phyloP scores from a whole-genome alignment of 2,113 vertebrate genomes.

The Promerops cafer region DNA sequence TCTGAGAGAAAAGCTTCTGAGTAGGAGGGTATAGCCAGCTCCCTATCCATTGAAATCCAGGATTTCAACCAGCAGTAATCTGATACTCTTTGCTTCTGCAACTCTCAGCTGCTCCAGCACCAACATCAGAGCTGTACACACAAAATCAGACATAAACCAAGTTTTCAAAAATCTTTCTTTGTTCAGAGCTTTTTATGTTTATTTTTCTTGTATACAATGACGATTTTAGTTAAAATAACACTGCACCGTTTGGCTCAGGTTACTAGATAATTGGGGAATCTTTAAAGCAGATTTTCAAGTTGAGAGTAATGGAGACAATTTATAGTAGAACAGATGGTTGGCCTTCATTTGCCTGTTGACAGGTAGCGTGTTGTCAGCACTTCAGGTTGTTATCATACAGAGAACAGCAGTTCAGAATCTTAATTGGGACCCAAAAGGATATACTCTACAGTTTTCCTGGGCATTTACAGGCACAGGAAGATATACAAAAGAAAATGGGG shows the following conservation, averaged over 20 bases:
- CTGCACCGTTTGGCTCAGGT: conserved; percentile 60
- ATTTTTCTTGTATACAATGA: conserved; percentile 24
- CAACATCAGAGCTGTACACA: not conserved
- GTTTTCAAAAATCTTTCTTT: conserved; percentile 27
- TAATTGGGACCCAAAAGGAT: conserved; percentile 95
- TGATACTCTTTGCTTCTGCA: not conserved
- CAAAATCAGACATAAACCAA: not conserved
- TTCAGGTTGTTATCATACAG: conserved; percentile 83
- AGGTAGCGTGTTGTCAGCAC: conserved; percentile 90
- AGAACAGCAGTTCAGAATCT: conserved; percentile 88
- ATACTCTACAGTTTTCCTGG: conserved; percentile 60
- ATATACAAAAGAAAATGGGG: conserved; percentile 23
- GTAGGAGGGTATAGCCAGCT: not conserved
- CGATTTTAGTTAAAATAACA: conserved; percentile 60
- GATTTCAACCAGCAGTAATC: not conserved
- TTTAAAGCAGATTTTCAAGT: conserved; percentile 76
- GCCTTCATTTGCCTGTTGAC: conserved; percentile 89
- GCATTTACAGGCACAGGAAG: conserved; percentile 57
- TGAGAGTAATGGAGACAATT: conserved; percentile 81
- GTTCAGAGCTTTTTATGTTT: conserved; percentile 47
- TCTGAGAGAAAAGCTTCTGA: not conserved
- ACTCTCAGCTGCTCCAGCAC: not conserved
- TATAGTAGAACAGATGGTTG: conserved; percentile 87
- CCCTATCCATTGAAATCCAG: not conserved
- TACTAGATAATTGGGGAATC: conserved; percentile 69